phyloP scores from a whole-genome alignment of 2,888 invertebrate species.

The Ophraella communa region DNA sequence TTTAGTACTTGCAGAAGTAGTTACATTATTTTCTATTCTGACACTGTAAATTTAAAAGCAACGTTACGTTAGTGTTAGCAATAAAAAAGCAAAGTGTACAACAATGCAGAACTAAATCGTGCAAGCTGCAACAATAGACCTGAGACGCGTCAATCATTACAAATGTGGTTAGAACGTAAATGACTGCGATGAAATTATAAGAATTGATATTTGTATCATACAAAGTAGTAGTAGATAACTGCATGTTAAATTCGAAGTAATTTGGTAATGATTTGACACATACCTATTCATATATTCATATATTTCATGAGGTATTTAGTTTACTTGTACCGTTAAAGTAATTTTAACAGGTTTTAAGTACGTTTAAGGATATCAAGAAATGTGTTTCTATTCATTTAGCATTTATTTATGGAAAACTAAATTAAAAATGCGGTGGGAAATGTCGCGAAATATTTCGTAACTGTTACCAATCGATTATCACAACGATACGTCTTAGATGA shows the following conservation, averaged over 20 bases:
- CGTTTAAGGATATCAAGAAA: neutral
- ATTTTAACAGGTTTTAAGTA: neutral
- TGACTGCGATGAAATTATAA: neutral
- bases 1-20: no score
- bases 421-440: slow-evolving; percentile 20
- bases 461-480: slow-evolving; percentile 16
- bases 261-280: no score
- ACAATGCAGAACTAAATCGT: slow-evolving; percentile 31
- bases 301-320: no score
- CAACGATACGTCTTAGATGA: slow-evolving; percentile 1
- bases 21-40: neutral
- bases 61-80: slow-evolving; percentile 20
- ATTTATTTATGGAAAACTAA: neutral
- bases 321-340: neutral
- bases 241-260: neutral
- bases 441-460: slow-evolving; percentile 1
- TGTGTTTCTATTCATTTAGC: neutral
- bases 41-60: slow-evolving; percentile 8
- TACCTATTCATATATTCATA: no score
- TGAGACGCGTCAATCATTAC: slow-evolving; percentile 32
- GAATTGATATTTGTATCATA: no score
- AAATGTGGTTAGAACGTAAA: slow-evolving; percentile 10
- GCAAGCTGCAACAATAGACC: slow-evolving; percentile 32
- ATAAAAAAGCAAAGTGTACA: slow-evolving; percentile 35
- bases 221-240: neutral